Percentiles rank a stretch among this genome's conserved stretches.
Conservation (phyloP, 2,113 vertebrate genomes). For the Eclectus roratus region DNA sequence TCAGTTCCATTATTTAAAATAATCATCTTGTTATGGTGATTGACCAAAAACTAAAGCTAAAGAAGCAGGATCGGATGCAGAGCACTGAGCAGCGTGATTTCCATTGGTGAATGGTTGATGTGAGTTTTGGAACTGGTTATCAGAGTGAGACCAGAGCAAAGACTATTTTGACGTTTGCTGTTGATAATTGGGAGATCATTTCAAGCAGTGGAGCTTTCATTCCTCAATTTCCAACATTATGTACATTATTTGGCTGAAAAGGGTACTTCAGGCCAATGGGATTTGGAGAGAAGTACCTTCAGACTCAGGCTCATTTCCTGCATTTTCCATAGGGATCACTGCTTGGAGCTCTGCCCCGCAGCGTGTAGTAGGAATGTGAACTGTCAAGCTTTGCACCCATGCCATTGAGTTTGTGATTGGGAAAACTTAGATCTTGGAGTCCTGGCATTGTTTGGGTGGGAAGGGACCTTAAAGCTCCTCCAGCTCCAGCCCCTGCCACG, state of each 20-base stretch:
- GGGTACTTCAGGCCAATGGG: not conserved
- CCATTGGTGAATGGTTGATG: not conserved
- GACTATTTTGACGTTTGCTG: not conserved
- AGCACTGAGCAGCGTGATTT: not conserved
- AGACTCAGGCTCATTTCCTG: not conserved
- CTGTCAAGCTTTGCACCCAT: not conserved
- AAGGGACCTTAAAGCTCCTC: not conserved
- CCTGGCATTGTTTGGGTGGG: not conserved
- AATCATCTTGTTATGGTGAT: not conserved
- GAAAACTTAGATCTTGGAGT: not conserved
- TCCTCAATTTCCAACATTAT: not conserved
- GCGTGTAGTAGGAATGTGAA: not conserved
- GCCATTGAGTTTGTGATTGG: accelerated
- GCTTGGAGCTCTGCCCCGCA: not conserved
- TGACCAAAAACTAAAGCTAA: not conserved
- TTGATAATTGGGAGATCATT: not conserved
- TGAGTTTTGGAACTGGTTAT: not conserved
- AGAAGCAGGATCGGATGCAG: not conserved
- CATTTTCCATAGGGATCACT: not conserved
- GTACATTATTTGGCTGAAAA: not conserved
- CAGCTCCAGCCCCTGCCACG: not conserved
- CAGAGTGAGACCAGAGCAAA: not conserved
- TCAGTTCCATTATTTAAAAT: not conserved
- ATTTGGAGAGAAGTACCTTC: not conserved
- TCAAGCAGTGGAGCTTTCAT: not conserved